Evolutionary conservation across 2,888 invertebrate genomes (phyloP).

Genomic region (Therioaphis trifolii): DNA sequence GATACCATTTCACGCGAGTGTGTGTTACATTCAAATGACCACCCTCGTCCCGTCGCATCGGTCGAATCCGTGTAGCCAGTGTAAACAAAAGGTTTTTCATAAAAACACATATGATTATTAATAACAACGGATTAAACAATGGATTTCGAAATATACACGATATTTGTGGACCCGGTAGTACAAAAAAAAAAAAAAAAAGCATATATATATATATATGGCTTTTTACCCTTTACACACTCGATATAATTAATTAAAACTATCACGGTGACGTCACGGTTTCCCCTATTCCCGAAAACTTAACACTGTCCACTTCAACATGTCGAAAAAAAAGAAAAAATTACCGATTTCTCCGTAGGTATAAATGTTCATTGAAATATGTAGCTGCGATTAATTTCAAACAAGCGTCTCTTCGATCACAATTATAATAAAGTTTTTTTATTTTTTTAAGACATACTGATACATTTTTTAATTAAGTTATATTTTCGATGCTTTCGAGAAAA

Average conservation of each 20-base stretch:
- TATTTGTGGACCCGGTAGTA: conserved; percentile 27
- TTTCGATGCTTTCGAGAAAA: too few relatives aligned
- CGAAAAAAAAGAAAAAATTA: conserved; percentile 1
- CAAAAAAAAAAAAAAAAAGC: conserved; percentile 17
- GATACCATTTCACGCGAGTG: conserved; percentile 55
- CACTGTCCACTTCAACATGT: conserved; percentile 43
- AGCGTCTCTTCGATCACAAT: neutral
- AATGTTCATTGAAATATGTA: too few relatives aligned
- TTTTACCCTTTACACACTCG: conserved; percentile 47
- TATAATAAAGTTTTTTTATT: too few relatives aligned
- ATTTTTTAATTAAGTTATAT: too few relatives aligned
- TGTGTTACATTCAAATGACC: conserved; percentile 56
- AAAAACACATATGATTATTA: conserved; percentile 50
- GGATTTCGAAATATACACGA: conserved; percentile 43
- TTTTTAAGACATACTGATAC: too few relatives aligned
- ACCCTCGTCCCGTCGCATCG: neutral
- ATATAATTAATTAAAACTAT: conserved; percentile 56
- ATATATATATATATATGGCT: neutral
- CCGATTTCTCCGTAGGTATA: neutral
- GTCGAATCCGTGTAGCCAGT: conserved; percentile 46
- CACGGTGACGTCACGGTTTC: conserved; percentile 38
- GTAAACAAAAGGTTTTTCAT: conserved; percentile 58
- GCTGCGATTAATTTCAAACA: too few relatives aligned
- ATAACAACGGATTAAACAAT: conserved; percentile 56
- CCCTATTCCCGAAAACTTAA: conserved; percentile 11